Percentiles rank a stretch among this genome's conserved stretches.
Conservation (phyloP, 2,113 vertebrate genomes). For the Phalacrocorax pelagicus region DNA sequence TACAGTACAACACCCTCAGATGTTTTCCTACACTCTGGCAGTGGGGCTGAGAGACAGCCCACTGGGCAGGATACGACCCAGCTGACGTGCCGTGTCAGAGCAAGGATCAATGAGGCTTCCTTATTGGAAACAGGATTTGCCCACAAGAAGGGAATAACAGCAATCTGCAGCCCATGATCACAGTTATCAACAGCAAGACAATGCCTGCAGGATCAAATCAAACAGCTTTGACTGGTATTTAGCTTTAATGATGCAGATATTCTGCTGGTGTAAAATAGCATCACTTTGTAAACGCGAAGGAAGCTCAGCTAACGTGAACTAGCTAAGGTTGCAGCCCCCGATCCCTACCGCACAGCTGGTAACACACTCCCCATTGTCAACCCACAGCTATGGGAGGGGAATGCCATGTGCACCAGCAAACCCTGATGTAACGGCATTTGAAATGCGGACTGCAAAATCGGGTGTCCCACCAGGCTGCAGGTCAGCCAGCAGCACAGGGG, state of each 20-base stretch:
- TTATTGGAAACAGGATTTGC: neutral
- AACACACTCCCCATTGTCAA: accelerated
- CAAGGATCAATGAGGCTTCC: neutral
- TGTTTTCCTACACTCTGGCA: neutral
- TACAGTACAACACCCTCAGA: neutral
- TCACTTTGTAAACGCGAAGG: accelerated
- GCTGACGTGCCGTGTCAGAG: neutral
- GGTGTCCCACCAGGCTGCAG: neutral
- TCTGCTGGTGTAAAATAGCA: neutral
- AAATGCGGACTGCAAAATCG: neutral
- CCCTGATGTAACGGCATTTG: neutral
- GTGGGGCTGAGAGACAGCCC: neutral
- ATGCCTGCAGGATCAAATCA: neutral
- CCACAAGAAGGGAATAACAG: neutral
- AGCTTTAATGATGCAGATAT: neutral
- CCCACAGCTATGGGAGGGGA: neutral
- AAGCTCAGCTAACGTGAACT: accelerated
- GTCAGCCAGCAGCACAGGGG: neutral
- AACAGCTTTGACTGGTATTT: neutral
- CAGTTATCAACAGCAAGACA: neutral
- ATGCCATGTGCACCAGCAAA: neutral
- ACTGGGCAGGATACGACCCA: neutral
- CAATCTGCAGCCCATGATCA: neutral
- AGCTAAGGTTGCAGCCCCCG: neutral
- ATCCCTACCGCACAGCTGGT: too few relatives aligned